Percentiles rank a stretch among this genome's conserved stretches.
phyloP scores from a whole-genome alignment of 2,113 vertebrate species.

The Macaca nemestrina region DNA sequence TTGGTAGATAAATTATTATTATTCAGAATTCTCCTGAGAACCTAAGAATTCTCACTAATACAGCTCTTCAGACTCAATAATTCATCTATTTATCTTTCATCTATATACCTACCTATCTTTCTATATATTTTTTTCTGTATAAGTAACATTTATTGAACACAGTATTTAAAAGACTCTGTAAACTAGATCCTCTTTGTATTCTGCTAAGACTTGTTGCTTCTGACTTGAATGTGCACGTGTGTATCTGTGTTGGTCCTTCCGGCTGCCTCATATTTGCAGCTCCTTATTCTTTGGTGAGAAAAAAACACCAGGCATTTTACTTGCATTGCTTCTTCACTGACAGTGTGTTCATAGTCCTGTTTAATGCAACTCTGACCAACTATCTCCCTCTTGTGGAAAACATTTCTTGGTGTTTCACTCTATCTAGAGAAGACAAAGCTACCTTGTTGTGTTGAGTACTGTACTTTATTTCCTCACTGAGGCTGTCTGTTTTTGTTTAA shows the following conservation, averaged over 20 bases:
- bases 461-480: neutral
- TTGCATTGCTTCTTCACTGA: rapidly evolving
- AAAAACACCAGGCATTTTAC: neutral
- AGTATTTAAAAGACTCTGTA: neutral
- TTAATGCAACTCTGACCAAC: constrained; percentile 22
- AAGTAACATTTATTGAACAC: neutral
- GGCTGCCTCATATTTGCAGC: rapidly evolving
- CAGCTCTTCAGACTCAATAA: too few relatives aligned
- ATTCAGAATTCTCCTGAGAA: too few relatives aligned
- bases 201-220: neutral
- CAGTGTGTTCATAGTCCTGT: rapidly evolving
- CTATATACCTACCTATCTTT: too few relatives aligned
- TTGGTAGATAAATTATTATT: too few relatives aligned
- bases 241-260: neutral
- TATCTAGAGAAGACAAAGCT: neutral
- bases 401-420: neutral
- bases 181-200: neutral
- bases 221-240: neutral
- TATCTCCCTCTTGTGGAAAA: constrained; percentile 73
- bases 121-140: too few relatives aligned
- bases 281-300: neutral
- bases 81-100: too few relatives aligned
- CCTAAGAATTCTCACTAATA: too few relatives aligned
- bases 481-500: neutral
- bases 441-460: rapidly evolving